Conservation (phyloP, 2,113 vertebrate genomes). For the Mobula hypostoma region DNA sequence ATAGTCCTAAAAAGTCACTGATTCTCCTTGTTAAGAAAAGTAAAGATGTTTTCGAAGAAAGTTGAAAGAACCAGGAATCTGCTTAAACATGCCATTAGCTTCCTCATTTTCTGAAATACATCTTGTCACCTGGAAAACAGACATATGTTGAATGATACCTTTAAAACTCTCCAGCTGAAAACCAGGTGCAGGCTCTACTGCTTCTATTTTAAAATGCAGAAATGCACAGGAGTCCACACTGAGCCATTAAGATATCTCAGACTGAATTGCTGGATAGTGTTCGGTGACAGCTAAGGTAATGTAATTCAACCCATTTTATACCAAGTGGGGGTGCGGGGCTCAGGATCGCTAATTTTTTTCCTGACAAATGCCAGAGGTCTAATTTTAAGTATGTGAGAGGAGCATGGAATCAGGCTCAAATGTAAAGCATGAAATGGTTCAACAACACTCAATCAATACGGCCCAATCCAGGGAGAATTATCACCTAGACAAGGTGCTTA, state of each 20-base stretch:
- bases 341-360: not conserved
- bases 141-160: not conserved
- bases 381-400: not conserved
- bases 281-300: not conserved
- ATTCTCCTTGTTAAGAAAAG: slow-evolving; percentile 50
- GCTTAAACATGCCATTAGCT: slow-evolving; percentile 75
- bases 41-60: slow-evolving; percentile 83
- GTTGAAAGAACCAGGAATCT: slow-evolving; percentile 85
- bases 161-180: not conserved
- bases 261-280: too few species aligned
- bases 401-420: not conserved
- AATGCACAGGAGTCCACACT: not conserved
- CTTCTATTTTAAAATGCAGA: not conserved
- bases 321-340: not conserved
- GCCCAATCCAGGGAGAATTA: not conserved
- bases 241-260: not conserved
- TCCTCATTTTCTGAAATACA: slow-evolving; percentile 65
- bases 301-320: not conserved
- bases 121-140: slow-evolving; percentile 64
- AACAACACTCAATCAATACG: not conserved
- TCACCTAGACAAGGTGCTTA: not conserved
- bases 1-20: not conserved
- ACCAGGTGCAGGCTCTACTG: not conserved
- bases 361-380: not conserved
- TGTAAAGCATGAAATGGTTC: not conserved